These are phyloP conservation scores for Polyommatus iphigenia DNA, from an alignment of 2,888 invertebrate species.

Conservation along the genomic window DNA sequence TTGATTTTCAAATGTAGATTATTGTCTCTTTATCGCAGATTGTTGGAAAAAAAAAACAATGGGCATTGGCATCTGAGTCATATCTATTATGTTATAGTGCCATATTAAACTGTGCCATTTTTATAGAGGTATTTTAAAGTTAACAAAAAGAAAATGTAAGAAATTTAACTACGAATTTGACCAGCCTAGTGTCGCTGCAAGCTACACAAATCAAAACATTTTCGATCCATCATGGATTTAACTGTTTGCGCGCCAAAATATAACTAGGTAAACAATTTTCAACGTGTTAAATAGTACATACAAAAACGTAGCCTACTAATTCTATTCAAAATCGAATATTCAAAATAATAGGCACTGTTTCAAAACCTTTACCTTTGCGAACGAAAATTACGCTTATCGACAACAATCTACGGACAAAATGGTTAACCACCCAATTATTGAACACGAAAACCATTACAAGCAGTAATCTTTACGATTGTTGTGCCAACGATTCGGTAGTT, in stretches of 20 bases:
- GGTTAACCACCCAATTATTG: not conserved
- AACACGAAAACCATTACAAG: not conserved
- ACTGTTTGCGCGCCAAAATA: constrained; percentile 9
- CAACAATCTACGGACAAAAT: constrained; percentile 9
- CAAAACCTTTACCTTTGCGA: constrained; percentile 5
- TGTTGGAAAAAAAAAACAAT: not conserved
- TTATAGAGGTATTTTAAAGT: not conserved
- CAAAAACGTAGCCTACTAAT: constrained; percentile 14
- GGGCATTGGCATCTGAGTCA: not conserved
- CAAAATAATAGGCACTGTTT: constrained; percentile 25
- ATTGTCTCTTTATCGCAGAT: constrained; percentile 27
- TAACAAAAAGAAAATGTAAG: not conserved
- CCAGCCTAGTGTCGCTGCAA: constrained; percentile 21
- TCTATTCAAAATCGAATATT: constrained; percentile 26
- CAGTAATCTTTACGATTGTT: not conserved
- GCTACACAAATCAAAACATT: constrained; percentile 5
- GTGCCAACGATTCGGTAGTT: not conserved
- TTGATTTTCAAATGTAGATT: constrained; percentile 11
- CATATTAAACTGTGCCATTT: too few species aligned
- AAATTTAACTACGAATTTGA: not conserved
- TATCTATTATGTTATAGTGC: too few species aligned
- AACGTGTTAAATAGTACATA: constrained; percentile 14
- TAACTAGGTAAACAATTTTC: constrained; percentile 18
- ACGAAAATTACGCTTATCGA: constrained; percentile 8
- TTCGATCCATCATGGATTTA: constrained; percentile 17